Evolutionary conservation across 2,113 vertebrate species (phyloP), one percentile per base, ranked within the genome.

Genomic region (Channa maculata): DNA sequence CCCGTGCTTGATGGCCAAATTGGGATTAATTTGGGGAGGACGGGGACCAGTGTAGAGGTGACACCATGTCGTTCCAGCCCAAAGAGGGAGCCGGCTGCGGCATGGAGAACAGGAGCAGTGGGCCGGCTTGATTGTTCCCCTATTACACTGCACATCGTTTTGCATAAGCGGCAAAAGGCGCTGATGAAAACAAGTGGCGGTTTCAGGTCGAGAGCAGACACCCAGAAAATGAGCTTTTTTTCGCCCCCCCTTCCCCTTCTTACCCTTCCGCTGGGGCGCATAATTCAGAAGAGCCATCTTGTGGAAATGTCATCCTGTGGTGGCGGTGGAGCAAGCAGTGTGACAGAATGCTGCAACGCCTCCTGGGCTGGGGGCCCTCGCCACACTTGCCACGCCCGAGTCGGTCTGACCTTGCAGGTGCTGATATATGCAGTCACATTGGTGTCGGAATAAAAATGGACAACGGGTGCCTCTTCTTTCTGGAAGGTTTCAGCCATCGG

Each of bases 151-250:
- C 51, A 41, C 77, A 75, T 71, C 80, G 46, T 85, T 93, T 92
- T 91, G 90, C 89, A 92, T 93, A 91, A 92, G 83, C 79, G 81
- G 89, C 80, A 86, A 90, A 84, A 88, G 79, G 83, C 63, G 50
- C 77, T 90, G 91, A 91, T 93, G 91, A 91, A 93, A 92, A 93
- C 89, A 91, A 92, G 92, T 92, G 86, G 85, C 52, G 85, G 85
- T 88, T 93, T 93, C 86, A 87, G 92, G 93, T 92, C 83, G 74
- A 77, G 85, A 69, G 88, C 90, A 92, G 90, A 91, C 86, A 90
- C 89, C 88, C 88, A 92, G 90, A 92, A 92, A 90, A 93, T 92
- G 90, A 93, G 91, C 87, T 88, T 65, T 73, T 53, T 44, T 54
- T 8, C 54, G 24, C 24, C 24, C 62, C 24, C 70, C 64, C 82